These are phyloP conservation scores for Mus caroli DNA, from an alignment of 2,797 vertebrate genomes.

Conservation along the genomic window DNA sequence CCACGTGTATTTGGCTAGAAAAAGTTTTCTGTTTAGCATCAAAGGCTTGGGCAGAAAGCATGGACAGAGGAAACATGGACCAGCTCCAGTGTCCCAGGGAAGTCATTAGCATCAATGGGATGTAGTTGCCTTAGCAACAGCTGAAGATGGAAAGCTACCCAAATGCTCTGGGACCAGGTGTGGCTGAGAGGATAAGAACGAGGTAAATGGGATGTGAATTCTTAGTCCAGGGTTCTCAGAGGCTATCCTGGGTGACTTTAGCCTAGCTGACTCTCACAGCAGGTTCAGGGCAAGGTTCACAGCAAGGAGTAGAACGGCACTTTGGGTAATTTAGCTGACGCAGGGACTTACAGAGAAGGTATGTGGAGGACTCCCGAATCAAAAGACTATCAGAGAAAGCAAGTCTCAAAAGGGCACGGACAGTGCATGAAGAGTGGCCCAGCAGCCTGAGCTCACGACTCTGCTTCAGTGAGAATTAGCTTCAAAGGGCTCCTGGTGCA, in stretches of 20 bases:
- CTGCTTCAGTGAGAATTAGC: neutral
- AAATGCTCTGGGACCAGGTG: neutral
- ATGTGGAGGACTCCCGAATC: neutral
- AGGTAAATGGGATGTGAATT: neutral
- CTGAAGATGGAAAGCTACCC: neutral
- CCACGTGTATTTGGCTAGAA: neutral
- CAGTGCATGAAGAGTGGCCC: accelerated
- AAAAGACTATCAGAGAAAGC: neutral
- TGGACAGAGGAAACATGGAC: neutral
- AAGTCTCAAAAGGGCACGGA: neutral
- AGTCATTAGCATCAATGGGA: neutral
- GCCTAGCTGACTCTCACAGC: neutral
- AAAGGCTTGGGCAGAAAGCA: neutral
- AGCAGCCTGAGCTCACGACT: accelerated
- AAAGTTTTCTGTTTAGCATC: neutral
- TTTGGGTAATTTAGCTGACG: neutral
- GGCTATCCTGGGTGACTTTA: neutral
- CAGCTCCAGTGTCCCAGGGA: neutral
- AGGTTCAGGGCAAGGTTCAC: neutral
- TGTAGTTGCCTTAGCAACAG: neutral
- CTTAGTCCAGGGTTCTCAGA: neutral
- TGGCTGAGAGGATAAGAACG: neutral
- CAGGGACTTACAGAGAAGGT: neutral
- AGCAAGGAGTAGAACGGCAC: neutral
- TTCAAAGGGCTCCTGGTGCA: neutral